Evolutionary conservation across 2,888 invertebrate genomes (phyloP), one percentile per base, ranked within the genome.

Genomic region (Pterostichus niger): DNA sequence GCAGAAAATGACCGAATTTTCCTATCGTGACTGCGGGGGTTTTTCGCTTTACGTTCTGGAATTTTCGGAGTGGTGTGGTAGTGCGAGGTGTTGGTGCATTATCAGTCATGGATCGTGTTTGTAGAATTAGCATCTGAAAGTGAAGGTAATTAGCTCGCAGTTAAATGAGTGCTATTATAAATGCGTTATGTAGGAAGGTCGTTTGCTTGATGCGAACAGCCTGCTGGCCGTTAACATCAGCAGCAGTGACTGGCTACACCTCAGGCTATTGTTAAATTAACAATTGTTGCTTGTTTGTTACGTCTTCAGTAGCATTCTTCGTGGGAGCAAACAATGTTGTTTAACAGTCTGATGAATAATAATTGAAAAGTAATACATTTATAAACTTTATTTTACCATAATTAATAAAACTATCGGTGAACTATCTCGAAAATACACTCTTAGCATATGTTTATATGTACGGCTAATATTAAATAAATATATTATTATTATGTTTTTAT

Each of bases 121-220:
- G 73, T 68, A 10, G 13, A 78, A 78, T 71, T 71, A 71, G 68
- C 68, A 71, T 71, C 44, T 9, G 68, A 71, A 71, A 81, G 81
- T 81, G 81, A 81, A 71, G 56, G 81, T 81, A 73, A 59, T 81
- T 73, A 78, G 24, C 35, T 52, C 13, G 33, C 31, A 49, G 64
- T 49, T 49, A 73, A 81, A 73, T 81, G 24, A 73, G 71, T 71
- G 73, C 73, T 56, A 81, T 81, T 81, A 71, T 35, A 81, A 81
- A 73, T 81, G 24, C 81, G 80, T 80, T 80, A 68, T 68, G 64
- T 64, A 13, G 68, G 68, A 71, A 71, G 68, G 68, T 44, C 68
- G 44, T 68, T 68, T 68, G 17, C 64, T 64, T 64, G 33, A n/a
- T 64, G 64, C 64, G 64, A 64, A 64, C 49, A n/a, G 10, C 49